phyloP scores from a whole-genome alignment of 2,797 vertebrate species.

The Lepus oiostolus region DNA sequence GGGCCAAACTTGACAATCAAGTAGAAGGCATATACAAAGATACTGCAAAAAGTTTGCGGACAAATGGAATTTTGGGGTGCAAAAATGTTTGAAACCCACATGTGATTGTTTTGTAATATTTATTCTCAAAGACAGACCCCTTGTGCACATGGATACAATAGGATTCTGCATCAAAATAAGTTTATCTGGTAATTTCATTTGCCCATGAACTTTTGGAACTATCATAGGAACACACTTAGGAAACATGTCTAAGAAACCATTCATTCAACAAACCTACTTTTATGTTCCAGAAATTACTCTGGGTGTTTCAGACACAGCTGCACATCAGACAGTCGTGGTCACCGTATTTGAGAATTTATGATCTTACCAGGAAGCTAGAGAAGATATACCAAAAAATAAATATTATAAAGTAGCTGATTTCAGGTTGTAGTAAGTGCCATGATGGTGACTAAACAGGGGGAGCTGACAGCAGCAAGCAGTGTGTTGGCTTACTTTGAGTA shows the following conservation, averaged over 20 bases:
- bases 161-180: too few relatives aligned
- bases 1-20: constrained; percentile 18
- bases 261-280: background rate
- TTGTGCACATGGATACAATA: too few relatives aligned
- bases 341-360: background rate
- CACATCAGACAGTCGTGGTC: constrained; percentile 23
- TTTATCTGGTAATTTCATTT: too few relatives aligned
- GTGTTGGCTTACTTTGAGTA: background rate
- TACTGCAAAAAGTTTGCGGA: too few relatives aligned
- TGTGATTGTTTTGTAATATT: too few relatives aligned
- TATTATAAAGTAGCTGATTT: constrained; percentile 20
- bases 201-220: too few relatives aligned
- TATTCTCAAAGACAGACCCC: too few relatives aligned
- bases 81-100: too few relatives aligned
- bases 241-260: constrained; percentile 47
- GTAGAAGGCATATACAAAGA: background rate
- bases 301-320: background rate
- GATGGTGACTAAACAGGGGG: background rate
- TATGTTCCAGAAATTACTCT: background rate
- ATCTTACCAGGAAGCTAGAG: background rate
- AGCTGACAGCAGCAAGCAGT: background rate
- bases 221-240: background rate
- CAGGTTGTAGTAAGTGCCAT: background rate
- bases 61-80: too few relatives aligned
- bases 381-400: constrained; percentile 2